Base-by-base conservation (phyloP, 2,888 invertebrate species). In the Baccha elongata region DNA sequence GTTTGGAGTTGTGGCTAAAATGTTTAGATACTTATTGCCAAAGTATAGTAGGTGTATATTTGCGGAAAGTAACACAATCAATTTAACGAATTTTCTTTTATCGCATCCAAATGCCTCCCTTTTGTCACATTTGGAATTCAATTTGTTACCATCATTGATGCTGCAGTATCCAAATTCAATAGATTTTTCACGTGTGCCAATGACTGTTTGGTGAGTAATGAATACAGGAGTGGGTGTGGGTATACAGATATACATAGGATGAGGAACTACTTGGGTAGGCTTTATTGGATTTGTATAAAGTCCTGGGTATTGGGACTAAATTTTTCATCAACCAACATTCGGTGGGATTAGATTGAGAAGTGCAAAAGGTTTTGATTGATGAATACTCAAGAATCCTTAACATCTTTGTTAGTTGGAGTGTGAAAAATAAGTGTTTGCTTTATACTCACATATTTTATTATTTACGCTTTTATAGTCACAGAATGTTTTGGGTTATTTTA, bases 51-150 rank as follows among this genome's bases (percentile, higher is more conserved):
- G n/a, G 23, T 23, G 5, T 23, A 23, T 23, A 23, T 5, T 23
- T 23, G 10, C 62, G 17, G 23, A 29, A n/a, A n/a, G n/a, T n/a
- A 71, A 65, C 58, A 35, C 29, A 71, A 71, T 64, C 76, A 78
- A 58, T 17, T 53, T 32, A 35, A 35, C 29, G 50, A 29, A 52
- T 52, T 52, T 52, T 3, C 6, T 53, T 53, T 35, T 35, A 53
- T 21, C 35, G 8, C 21, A 8, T n/a, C 35, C 4, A 11, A 32
- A 6, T 17, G 15, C 4, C 21, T 35, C 35, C 13, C 19, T 35
- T n/a, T 35, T 0, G 19, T 2, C 7, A 4, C 11, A 53, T 53
- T 19, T 13, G 53, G 17, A 19, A 37, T 35, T 53, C 19, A 53
- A 53, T 35, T 37, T 37, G 21, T 21, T 35, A 7, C 1, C 19